Conservation (phyloP, 2,888 invertebrate genomes). For the Ectemnius cavifrons region DNA sequence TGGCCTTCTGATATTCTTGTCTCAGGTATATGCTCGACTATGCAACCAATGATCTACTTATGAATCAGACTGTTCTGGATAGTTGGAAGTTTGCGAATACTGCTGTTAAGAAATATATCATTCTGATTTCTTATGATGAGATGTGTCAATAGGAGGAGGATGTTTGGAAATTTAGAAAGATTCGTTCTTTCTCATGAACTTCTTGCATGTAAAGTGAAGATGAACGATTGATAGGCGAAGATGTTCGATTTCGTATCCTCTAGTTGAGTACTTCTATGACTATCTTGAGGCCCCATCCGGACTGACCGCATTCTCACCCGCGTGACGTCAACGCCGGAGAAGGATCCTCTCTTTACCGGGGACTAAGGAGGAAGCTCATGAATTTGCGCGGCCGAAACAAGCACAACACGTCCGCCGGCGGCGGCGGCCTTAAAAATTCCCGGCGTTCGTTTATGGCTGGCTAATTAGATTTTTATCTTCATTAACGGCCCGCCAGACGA, state of each 20-base stretch:
- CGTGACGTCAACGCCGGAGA: conserved; percentile 63
- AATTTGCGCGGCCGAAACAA: conserved; percentile 56
- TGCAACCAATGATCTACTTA: background rate
- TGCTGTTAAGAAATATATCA: too few species aligned
- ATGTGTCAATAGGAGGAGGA: too few species aligned
- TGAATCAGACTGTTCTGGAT: too few species aligned
- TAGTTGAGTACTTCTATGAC: conserved; percentile 55
- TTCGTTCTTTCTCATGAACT: too few species aligned
- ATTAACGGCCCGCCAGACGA: conserved; percentile 54
- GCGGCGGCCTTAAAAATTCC: conserved; percentile 63
- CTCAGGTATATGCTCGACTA: background rate
- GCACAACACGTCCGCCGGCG: conserved; percentile 43
- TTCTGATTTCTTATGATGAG: too few species aligned
- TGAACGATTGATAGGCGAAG: conserved; percentile 18
- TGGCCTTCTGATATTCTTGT: background rate
- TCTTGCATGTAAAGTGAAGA: too few species aligned
- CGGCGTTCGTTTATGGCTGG: conserved; percentile 65
- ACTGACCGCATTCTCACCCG: conserved; percentile 65
- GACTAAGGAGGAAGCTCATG: conserved; percentile 54
- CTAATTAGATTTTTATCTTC: conserved; percentile 72
- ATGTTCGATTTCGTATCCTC: conserved; percentile 54
- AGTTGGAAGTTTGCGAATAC: too few species aligned
- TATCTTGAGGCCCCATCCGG: conserved; percentile 59
- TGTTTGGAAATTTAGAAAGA: too few species aligned
- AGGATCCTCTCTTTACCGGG: conserved; percentile 58